Percentiles rank a stretch among this genome's conserved stretches.
Evolutionary conservation across 2,113 vertebrate species (phyloP).

Genomic region (Lamprologus tigripictilis): DNA sequence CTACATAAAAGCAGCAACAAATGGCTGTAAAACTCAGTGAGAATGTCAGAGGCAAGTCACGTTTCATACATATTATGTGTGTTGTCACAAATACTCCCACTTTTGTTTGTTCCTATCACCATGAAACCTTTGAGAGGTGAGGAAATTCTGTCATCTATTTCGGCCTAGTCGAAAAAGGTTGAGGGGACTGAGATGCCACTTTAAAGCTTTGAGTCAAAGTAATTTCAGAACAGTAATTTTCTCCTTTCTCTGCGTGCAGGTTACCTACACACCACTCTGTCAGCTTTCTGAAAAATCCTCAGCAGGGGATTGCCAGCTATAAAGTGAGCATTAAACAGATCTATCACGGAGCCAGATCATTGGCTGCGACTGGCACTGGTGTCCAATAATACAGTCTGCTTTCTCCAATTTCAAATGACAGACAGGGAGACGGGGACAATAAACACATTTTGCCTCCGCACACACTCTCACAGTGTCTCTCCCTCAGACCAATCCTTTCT

Average conservation of each 20-base stretch:
- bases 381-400: constrained; percentile 53
- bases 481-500: neutral
- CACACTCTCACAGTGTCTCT: neutral
- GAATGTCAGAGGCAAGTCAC: neutral
- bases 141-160: constrained; percentile 33
- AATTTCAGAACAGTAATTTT: constrained; percentile 51
- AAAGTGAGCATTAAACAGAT: constrained; percentile 58
- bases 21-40: constrained; percentile 1
- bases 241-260: constrained; percentile 28
- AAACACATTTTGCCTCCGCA: constrained; percentile 30
- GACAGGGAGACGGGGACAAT: constrained; percentile 38
- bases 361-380: constrained; percentile 34
- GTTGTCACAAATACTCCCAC: constrained; percentile 21
- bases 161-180: neutral
- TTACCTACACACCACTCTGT: constrained; percentile 50
- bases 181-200: constrained; percentile 5
- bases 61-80: neutral
- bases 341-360: constrained; percentile 41
- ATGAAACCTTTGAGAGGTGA: constrained; percentile 26
- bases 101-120: neutral
- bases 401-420: constrained; percentile 56
- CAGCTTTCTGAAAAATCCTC: constrained; percentile 49
- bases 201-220: constrained; percentile 38
- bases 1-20: neutral
- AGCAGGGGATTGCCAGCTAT: constrained; percentile 45